These are phyloP conservation scores for Tineola bisselliella DNA, from an alignment of 2,888 invertebrate species.

Conservation along the genomic window DNA sequence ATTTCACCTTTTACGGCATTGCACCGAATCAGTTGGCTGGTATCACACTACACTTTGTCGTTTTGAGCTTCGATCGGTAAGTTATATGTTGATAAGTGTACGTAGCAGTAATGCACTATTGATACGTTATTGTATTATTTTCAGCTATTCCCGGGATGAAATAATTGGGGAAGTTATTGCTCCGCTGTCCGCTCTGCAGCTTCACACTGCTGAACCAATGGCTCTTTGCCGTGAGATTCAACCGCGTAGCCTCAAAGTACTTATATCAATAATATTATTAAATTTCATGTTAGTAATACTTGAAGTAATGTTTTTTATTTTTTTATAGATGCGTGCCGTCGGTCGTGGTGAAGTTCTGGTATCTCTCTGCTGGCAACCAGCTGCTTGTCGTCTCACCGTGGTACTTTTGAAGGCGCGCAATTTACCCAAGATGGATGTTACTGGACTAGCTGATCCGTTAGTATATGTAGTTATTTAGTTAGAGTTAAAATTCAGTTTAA, in stretches of 20 bases:
- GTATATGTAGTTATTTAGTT: conserved; percentile 31
- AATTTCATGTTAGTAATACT: no score
- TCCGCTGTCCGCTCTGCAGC: conserved; percentile 81
- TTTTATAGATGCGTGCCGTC: conserved; percentile 83
- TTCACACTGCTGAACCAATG: conserved; percentile 68
- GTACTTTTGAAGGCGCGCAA: conserved; percentile 97
- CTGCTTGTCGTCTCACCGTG: conserved; percentile 93
- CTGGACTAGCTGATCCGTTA: conserved; percentile 95
- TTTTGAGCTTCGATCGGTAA: conserved; percentile 89
- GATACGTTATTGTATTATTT: conserved; percentile 32
- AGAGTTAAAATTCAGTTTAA: no score
- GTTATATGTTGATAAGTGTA: no score
- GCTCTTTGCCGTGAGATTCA: conserved; percentile 89
- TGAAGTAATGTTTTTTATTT: no score
- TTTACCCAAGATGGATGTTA: conserved; percentile 97
- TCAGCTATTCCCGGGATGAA: conserved; percentile 95
- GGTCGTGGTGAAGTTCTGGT: conserved; percentile 95
- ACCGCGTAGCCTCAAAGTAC: conserved; percentile 91
- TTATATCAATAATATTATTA: neutral
- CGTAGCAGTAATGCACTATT: no score
- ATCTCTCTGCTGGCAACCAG: conserved; percentile 98
- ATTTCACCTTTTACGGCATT: conserved; percentile 98
- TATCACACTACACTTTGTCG: conserved; percentile 93
- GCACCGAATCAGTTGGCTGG: conserved; percentile 85
- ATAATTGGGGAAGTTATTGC: conserved; percentile 97